Percentiles rank a stretch among this genome's conserved stretches.
Evolutionary conservation across 2,888 invertebrate species (phyloP).

Genomic region (Brachyptera putata): DNA sequence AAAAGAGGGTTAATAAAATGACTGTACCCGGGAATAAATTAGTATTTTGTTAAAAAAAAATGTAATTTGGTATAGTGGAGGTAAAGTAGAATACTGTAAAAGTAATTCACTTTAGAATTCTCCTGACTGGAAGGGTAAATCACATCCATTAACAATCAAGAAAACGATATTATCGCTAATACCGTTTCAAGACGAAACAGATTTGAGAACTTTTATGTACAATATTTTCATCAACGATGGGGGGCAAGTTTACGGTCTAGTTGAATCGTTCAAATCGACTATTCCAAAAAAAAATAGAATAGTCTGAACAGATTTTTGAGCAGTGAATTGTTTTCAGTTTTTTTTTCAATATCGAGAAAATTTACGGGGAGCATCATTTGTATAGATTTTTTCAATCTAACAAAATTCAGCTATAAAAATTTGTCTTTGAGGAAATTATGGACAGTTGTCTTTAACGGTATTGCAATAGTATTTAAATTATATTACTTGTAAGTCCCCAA

Average conservation of each 20-base stretch:
- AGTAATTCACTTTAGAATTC: neutral
- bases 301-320: too few relatives aligned
- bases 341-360: too few relatives aligned
- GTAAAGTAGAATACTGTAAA: neutral
- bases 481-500: neutral
- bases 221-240: neutral
- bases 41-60: neutral
- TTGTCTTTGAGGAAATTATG: too few relatives aligned
- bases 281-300: too few relatives aligned
- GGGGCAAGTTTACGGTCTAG: too few relatives aligned
- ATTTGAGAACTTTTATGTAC: slow-evolving; percentile 8
- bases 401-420: too few relatives aligned
- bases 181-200: neutral
- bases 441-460: too few relatives aligned
- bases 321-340: too few relatives aligned
- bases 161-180: neutral
- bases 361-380: too few relatives aligned
- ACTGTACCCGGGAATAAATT: slow-evolving; percentile 4
- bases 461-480: too few relatives aligned
- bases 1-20: slow-evolving; percentile 1
- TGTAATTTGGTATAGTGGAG: slow-evolving; percentile 7
- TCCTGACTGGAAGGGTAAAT: slow-evolving; percentile 4
- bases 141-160: neutral
- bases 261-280: too few relatives aligned
- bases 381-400: too few relatives aligned